A percentile compares a stretch with the other conserved stretches of the same genome.
phyloP scores from a whole-genome alignment of 2,888 invertebrate genomes.

The Cryptocephalus primarius region DNA sequence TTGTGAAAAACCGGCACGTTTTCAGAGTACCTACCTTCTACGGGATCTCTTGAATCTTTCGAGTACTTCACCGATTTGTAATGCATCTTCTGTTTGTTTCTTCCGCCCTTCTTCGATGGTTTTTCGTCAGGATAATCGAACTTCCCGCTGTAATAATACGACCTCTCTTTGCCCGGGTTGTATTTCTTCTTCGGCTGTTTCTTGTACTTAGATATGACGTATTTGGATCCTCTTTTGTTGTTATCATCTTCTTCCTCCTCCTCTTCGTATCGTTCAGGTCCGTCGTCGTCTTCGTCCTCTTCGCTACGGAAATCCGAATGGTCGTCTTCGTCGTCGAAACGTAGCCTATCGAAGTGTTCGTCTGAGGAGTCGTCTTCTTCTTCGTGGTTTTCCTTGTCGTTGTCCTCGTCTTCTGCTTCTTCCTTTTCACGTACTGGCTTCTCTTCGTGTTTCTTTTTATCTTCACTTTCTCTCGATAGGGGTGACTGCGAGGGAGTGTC shows the following conservation, averaged over 20 bases:
- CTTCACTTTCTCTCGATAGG: slow-evolving; percentile 4
- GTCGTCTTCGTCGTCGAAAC: slow-evolving; percentile 1
- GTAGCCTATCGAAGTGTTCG: too few relatives aligned
- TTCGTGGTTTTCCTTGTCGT: slow-evolving; percentile 6
- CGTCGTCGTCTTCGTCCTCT: slow-evolving; percentile 15
- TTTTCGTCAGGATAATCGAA: slow-evolving; percentile 12
- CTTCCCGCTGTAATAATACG: slow-evolving; percentile 9
- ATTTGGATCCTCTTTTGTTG: slow-evolving; percentile 14
- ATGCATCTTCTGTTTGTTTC: slow-evolving; percentile 8
- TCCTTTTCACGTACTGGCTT: slow-evolving; percentile 12
- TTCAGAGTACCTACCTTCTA: slow-evolving; percentile 22
- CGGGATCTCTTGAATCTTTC: slow-evolving; percentile 10
- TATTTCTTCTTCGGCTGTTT: slow-evolving; percentile 10
- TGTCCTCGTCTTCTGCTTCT: slow-evolving; percentile 11
- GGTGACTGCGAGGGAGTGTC: slow-evolving; percentile 5
- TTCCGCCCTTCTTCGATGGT: slow-evolving; percentile 1
- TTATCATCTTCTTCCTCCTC: slow-evolving; percentile 20
- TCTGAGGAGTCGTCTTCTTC: slow-evolving; percentile 4
- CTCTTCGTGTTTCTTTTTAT: slow-evolving; percentile 6
- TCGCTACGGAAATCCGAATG: slow-evolving; percentile 6
- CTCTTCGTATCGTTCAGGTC: slow-evolving; percentile 7
- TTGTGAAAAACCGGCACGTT: slow-evolving; percentile 23
- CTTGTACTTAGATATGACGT: slow-evolving; percentile 9
- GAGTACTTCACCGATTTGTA: slow-evolving; percentile 12
- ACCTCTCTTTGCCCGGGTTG: slow-evolving; percentile 7